phyloP scores from a whole-genome alignment of 2,888 invertebrate species.

The Exocentrus adspersus region DNA sequence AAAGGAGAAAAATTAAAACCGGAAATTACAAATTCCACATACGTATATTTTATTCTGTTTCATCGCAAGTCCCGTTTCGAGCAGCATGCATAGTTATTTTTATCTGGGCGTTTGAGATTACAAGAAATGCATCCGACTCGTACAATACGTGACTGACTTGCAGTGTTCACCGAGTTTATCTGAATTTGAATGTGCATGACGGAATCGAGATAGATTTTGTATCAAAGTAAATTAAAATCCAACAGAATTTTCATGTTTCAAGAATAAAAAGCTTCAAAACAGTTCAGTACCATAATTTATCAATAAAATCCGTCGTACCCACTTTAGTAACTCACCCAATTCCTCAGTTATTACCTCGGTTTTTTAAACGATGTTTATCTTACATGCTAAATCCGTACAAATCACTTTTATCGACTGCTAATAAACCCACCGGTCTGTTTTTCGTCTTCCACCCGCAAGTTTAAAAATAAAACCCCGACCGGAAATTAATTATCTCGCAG shows the following conservation, averaged over 20 bases:
- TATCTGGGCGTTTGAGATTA: constrained; percentile 3
- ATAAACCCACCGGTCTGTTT: not conserved
- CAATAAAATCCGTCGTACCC: not conserved
- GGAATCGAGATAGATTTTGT: too few species aligned
- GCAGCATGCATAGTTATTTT: not conserved
- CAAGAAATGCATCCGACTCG: constrained; percentile 7
- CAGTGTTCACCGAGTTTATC: not conserved
- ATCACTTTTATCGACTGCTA: not conserved
- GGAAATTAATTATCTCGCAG: not conserved
- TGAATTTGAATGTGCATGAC: too few species aligned
- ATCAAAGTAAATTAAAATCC: too few species aligned
- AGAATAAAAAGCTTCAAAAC: too few species aligned
- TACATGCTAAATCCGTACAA: not conserved
- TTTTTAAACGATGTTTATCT: not conserved
- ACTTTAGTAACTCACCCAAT: not conserved
- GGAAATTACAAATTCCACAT: too few species aligned
- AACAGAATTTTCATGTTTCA: too few species aligned
- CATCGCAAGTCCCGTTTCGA: too few species aligned
- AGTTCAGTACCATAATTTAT: too few species aligned
- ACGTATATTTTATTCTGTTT: too few species aligned
- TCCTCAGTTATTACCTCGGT: not conserved
- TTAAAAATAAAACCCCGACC: not conserved
- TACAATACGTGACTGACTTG: constrained; percentile 8
- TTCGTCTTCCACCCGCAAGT: not conserved
- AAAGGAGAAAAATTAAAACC: too few species aligned